These are phyloP conservation scores for Brachyhypopomus gauderio DNA, from an alignment of 2,113 vertebrate species.

Conservation along the genomic window DNA sequence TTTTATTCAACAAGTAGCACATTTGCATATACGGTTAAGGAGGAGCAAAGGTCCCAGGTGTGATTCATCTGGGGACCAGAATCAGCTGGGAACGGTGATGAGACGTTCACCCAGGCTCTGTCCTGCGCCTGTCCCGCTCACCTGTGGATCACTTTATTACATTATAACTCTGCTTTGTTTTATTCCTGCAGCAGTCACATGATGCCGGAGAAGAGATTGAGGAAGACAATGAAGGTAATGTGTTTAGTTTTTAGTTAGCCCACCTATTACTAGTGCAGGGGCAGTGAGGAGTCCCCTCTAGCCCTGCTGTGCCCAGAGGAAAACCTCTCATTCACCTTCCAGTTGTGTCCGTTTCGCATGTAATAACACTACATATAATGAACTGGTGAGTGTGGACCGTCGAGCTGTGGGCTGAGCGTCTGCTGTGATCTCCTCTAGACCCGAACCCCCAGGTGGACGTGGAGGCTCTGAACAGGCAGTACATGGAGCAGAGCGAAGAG, in stretches of 20 bases:
- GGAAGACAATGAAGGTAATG: conserved; percentile 74
- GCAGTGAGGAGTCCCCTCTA: neutral
- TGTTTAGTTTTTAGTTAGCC: neutral
- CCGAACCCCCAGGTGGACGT: conserved; percentile 76
- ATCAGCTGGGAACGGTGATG: too few species aligned
- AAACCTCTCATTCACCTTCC: too few species aligned
- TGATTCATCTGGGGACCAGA: too few species aligned
- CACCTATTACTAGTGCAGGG: neutral
- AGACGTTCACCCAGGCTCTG: too few species aligned
- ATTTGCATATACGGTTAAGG: too few species aligned
- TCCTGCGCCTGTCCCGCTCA: neutral
- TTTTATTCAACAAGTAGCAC: too few species aligned
- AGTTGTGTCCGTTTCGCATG: too few species aligned
- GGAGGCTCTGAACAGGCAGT: conserved; percentile 86
- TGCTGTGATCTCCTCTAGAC: conserved; percentile 58
- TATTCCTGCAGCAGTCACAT: conserved; percentile 57
- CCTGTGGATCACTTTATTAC: neutral
- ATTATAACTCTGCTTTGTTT: conserved; percentile 4
- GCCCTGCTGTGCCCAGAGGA: too few species aligned
- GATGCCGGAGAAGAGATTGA: conserved; percentile 63
- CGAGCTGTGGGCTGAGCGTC: neutral
- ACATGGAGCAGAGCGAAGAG: conserved; percentile 89
- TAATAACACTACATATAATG: neutral
- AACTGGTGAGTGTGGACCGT: neutral
- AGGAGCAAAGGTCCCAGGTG: too few species aligned